Evolutionary conservation across 2,113 vertebrate genomes (phyloP), one percentile per base, ranked within the genome.

Genomic region (Edolisoma coerulescens): DNA sequence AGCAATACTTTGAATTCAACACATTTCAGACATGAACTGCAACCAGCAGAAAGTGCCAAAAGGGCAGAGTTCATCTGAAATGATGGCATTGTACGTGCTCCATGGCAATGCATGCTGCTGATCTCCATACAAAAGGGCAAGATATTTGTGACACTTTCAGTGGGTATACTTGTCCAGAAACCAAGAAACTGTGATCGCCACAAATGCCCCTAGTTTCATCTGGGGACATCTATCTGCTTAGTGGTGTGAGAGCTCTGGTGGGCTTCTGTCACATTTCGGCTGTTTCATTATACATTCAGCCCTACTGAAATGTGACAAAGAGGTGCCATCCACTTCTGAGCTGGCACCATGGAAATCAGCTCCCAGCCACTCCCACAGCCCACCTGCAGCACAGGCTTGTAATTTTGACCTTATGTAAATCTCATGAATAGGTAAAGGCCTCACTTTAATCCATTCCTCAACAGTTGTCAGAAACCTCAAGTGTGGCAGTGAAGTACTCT

Each of bases 21-120:
- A 60, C 7, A 21, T 71, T 81, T 84, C 54, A 78, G 49, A 4
- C 45, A 65, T 28, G 21, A 81, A 69, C 10, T 77, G 18, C 21
- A 54, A 39, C 2, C 10, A 64, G 13, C 10, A 47, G 7, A 74
- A 45, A 15, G 16, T 42, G 17, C 9, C 52, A 61, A 42, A 70
- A 65, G 27, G 19, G 2, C 35, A n/a, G 26, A 70, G 7, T 65
- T 79, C 9, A 39, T 32, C 30, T 47, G 33, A 65, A 92, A 57
- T 16, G 11, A 10, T 61, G 27, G 16, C 27, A 17, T 13, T 19
- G 18, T 15, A 21, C 1, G 3, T n/a, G 16, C 12, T 64, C 32
- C 7, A 21, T 32, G 37, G 30, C 20, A 67, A 44, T 13, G 15
- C n/a, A 35, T 3, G 6, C 6, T 0, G 1, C 13, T 20, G n/a